These are phyloP conservation scores for Botrylloides violaceus DNA, from an alignment of 23 tunicate genomes.

Conservation along the genomic window DNA sequence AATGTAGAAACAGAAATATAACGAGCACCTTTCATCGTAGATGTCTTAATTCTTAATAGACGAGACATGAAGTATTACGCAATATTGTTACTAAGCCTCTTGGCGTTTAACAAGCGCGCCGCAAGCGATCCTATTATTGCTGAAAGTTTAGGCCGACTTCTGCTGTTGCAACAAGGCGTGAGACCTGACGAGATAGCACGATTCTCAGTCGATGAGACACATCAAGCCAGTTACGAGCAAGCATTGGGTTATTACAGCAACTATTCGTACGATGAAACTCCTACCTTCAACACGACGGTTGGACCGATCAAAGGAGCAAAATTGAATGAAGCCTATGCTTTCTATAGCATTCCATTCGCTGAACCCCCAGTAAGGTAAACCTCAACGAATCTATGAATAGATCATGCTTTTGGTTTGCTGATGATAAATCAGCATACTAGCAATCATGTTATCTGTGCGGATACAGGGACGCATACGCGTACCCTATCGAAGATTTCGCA, in stretches of 20 bases:
- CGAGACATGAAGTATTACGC: too few relatives aligned
- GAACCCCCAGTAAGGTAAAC: slow-evolving; percentile 34
- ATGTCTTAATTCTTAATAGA: too few relatives aligned
- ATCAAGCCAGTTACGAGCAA: background rate
- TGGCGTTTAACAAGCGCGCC: background rate
- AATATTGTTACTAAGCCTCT: background rate
- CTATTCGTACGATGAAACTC: background rate
- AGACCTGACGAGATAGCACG: background rate
- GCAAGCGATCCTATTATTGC: background rate
- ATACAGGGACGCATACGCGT: too few relatives aligned
- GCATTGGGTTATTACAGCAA: background rate
- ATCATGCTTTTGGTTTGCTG: too few relatives aligned
- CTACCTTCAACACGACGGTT: slow-evolving; percentile 20
- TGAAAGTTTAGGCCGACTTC: background rate
- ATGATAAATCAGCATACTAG: too few relatives aligned
- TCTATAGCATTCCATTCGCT: slow-evolving; percentile 73
- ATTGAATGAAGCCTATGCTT: slow-evolving; percentile 55
- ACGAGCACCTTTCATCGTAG: too few relatives aligned
- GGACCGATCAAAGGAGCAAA: slow-evolving; percentile 53
- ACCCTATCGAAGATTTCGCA: too few relatives aligned
- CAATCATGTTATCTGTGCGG: too few relatives aligned
- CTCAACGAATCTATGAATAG: too few relatives aligned
- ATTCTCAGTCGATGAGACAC: background rate
- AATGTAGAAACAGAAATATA: too few relatives aligned
- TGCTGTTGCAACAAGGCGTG: background rate